Percentiles rank a stretch among this genome's conserved stretches.
These are phyloP conservation scores for Augochlorella aurata DNA, from an alignment of 2,888 invertebrate species.

Conservation along the genomic window DNA sequence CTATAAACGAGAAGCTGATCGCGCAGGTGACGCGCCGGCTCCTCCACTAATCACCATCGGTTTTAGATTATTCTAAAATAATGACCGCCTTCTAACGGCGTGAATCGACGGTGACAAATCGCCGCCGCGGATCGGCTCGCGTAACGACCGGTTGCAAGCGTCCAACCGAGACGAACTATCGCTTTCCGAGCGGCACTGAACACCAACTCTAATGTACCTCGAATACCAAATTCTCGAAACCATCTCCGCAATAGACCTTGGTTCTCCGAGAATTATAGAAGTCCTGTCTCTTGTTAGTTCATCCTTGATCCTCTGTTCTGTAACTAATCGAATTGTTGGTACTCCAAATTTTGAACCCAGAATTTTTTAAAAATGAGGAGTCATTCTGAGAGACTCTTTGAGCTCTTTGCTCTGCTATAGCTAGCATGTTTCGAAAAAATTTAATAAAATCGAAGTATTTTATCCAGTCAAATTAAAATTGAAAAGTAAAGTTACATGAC, in stretches of 20 bases:
- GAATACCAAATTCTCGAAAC: neutral
- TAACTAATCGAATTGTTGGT: too few relatives aligned
- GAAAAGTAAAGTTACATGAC: too few relatives aligned
- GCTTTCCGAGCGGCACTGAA: neutral
- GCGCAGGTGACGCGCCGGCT: conserved; percentile 78
- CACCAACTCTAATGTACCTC: neutral
- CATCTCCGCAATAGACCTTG: neutral
- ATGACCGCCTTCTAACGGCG: conserved; percentile 76
- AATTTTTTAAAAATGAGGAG: too few relatives aligned
- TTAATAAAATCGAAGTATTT: too few relatives aligned
- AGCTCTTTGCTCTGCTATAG: too few relatives aligned
- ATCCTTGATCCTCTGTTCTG: too few relatives aligned
- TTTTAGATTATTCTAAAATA: conserved; percentile 82
- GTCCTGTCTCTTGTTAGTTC: too few relatives aligned
- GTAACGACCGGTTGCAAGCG: conserved; percentile 39
- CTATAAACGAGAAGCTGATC: conserved; percentile 73
- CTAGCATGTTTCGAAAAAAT: too few relatives aligned
- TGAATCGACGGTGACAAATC: conserved; percentile 74
- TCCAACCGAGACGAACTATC: conserved; percentile 5
- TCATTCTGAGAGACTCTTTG: too few relatives aligned
- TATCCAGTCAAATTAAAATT: too few relatives aligned
- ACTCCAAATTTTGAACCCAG: too few relatives aligned
- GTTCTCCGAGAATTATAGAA: neutral
- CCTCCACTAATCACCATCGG: conserved; percentile 81
- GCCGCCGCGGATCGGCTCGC: conserved; percentile 46